Evolutionary conservation across 1,140 invertebrate species (phyloP).

Genomic region (Drosophila arawakana): DNA sequence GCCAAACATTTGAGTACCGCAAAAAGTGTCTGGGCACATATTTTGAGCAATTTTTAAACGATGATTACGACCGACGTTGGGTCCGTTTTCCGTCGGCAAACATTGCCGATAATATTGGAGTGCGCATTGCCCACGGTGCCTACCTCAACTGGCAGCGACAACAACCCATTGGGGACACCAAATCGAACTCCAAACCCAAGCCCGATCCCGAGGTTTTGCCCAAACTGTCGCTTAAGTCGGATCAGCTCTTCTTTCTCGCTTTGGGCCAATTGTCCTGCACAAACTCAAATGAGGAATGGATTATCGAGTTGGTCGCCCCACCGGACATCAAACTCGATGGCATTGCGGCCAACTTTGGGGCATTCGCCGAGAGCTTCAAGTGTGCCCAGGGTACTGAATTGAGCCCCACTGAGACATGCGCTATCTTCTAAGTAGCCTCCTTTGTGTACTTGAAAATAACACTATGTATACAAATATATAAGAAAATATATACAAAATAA

Average conservation of each 20-base stretch:
- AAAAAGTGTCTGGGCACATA: slow-evolving; percentile 96
- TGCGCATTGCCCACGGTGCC: slow-evolving; percentile 95
- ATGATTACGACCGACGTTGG: too few relatives aligned
- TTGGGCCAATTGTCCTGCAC: slow-evolving; percentile 89
- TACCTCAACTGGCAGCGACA: slow-evolving; percentile 87
- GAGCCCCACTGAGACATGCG: slow-evolving; percentile 96
- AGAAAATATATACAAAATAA: background rate
- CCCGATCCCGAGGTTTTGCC: slow-evolving; percentile 87
- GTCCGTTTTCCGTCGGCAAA: slow-evolving; percentile 92
- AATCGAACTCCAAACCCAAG: slow-evolving; percentile 66
- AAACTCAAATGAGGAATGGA: slow-evolving; percentile 29
- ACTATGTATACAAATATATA: background rate
- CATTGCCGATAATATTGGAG: slow-evolving; percentile 97
- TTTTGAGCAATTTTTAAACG: slow-evolving; percentile 89
- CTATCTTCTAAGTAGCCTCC: slow-evolving; percentile 87
- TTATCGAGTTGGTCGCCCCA: slow-evolving; percentile 85
- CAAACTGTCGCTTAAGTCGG: slow-evolving; percentile 90
- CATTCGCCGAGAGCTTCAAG: slow-evolving; percentile 93
- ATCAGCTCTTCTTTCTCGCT: slow-evolving; percentile 96
- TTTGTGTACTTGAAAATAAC: slow-evolving; percentile 36
- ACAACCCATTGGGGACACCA: slow-evolving; percentile 71
- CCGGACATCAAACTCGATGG: slow-evolving; percentile 93
- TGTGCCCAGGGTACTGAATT: slow-evolving; percentile 91
- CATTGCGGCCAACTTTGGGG: slow-evolving; percentile 93
- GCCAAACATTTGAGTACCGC: slow-evolving; percentile 95